Percentiles rank a stretch among this genome's conserved stretches.
These are phyloP conservation scores for Amblyopsis rosae DNA, from an alignment of 2,113 vertebrate genomes.

Conservation along the genomic window DNA sequence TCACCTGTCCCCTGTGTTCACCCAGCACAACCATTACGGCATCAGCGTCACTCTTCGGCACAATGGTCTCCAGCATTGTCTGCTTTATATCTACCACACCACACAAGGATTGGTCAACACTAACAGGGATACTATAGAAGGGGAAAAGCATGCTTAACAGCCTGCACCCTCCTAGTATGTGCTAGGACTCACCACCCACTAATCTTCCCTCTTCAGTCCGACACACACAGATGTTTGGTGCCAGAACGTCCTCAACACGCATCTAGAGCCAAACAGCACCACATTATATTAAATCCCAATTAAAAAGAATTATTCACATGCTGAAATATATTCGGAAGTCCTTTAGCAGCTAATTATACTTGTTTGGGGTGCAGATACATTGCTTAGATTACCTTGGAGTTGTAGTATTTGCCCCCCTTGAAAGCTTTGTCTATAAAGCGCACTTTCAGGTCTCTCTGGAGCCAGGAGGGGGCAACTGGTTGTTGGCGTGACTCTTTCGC, in stretches of 20 bases:
- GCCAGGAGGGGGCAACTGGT: slow-evolving; percentile 75
- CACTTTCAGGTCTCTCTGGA: slow-evolving; percentile 85
- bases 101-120: background rate
- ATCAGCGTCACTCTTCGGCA: slow-evolving; percentile 81
- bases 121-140: too few relatives aligned
- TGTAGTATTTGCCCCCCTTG: slow-evolving; percentile 88
- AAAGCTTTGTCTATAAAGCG: slow-evolving; percentile 86
- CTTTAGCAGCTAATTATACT: background rate
- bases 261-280: slow-evolving; percentile 69
- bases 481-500: slow-evolving; percentile 65
- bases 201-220: slow-evolving; percentile 84
- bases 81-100: slow-evolving; percentile 77
- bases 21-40: slow-evolving; percentile 86
- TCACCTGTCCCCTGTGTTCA: slow-evolving; percentile 81
- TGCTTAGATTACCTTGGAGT: slow-evolving; percentile 80
- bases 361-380: background rate
- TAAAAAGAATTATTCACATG: background rate
- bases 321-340: background rate
- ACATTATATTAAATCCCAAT: background rate
- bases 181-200: slow-evolving; percentile 78
- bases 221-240: slow-evolving; percentile 81
- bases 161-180: too few relatives aligned
- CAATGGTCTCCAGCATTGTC: slow-evolving; percentile 86
- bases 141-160: too few relatives aligned
- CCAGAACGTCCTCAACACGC: slow-evolving; percentile 86